Evolutionary conservation across 2,113 vertebrate genomes (phyloP).

Genomic region (Salvelinus namaycush): DNA sequence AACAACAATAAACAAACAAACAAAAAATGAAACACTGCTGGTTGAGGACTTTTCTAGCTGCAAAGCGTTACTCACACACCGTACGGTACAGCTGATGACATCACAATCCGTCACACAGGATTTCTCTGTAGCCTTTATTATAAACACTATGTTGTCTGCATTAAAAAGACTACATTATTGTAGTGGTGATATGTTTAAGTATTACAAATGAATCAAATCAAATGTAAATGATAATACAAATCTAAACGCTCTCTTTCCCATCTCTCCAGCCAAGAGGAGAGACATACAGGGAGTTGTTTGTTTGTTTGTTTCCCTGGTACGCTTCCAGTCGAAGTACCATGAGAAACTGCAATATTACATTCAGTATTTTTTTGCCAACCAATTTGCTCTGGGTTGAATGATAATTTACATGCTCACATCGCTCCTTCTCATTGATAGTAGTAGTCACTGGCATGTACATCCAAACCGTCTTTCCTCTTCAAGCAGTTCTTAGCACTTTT

Average conservation of each 20-base stretch:
- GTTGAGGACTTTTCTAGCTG: not conserved
- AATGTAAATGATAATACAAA: not conserved
- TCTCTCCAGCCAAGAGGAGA: not conserved
- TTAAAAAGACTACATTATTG: not conserved
- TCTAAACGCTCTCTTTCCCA: not conserved
- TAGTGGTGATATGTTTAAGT: not conserved
- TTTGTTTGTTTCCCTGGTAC: slow-evolving; percentile 44
- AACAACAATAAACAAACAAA: too few relatives aligned
- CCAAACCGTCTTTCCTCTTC: not conserved
- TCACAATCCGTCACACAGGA: not conserved
- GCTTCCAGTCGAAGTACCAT: slow-evolving; percentile 60
- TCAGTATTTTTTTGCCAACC: slow-evolving; percentile 63
- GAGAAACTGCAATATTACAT: slow-evolving; percentile 70
- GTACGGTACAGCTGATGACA: not conserved
- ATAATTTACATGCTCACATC: slow-evolving; percentile 67
- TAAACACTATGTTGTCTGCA: not conserved
- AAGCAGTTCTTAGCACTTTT: not conserved
- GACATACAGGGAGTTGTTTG: not conserved
- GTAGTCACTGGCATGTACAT: slow-evolving; percentile 42
- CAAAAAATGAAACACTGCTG: not conserved
- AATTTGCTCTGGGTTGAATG: slow-evolving; percentile 47
- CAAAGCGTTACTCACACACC: not conserved
- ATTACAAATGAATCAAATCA: not conserved
- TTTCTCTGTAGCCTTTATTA: not conserved
- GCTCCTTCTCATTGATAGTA: slow-evolving; percentile 28